Evolutionary conservation across 2,888 invertebrate species (phyloP).

Genomic region (Watsonalla cultraria): DNA sequence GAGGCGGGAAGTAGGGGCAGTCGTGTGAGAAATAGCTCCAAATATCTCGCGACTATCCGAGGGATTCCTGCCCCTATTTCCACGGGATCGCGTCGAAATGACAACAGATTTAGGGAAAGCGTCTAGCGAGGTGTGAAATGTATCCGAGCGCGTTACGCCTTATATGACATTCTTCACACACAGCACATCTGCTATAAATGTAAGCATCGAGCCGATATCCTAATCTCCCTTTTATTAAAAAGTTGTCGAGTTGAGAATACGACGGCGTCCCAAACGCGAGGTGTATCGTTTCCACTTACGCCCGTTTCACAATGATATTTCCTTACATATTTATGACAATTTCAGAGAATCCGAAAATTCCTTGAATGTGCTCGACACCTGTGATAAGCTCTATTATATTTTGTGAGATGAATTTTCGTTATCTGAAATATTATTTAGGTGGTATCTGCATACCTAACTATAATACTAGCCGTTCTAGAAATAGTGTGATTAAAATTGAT

Average conservation of each 20-base stretch:
- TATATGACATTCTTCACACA: conserved; percentile 75
- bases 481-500: too few species aligned
- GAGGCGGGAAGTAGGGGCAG: conserved; percentile 23
- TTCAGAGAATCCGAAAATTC: background rate
- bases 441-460: too few species aligned
- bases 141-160: conserved; percentile 66
- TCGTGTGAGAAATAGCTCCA: conserved; percentile 69
- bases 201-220: conserved; percentile 58
- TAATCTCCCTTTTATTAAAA: conserved; percentile 74
- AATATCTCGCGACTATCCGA: conserved; percentile 70
- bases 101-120: conserved; percentile 77
- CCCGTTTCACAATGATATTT: background rate
- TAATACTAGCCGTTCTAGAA: too few species aligned
- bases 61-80: conserved; percentile 68
- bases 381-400: background rate
- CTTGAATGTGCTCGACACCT: background rate
- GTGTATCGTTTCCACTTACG: conserved; percentile 3
- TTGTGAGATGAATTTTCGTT: too few species aligned
- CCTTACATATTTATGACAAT: background rate
- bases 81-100: conserved; percentile 70
- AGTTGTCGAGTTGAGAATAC: conserved; percentile 44
- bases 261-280: conserved; percentile 17
- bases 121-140: conserved; percentile 75
- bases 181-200: conserved; percentile 60
- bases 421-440: too few species aligned